Conservation (phyloP, 2,113 vertebrate species). For the Lasiurus cinereus region DNA sequence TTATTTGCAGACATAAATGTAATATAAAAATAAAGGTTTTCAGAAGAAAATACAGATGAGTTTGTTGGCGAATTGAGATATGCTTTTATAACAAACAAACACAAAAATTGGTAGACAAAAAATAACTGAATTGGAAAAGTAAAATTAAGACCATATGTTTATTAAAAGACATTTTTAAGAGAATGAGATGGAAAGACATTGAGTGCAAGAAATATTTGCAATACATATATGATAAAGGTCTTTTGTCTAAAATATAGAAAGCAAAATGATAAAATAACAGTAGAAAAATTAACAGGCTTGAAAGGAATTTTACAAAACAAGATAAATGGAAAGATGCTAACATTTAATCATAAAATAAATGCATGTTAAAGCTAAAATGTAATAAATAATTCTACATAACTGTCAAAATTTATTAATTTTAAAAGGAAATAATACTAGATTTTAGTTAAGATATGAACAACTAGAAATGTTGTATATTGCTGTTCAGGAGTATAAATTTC, state of each 20-base stretch:
- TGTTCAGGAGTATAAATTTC: not conserved
- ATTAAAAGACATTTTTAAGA: not conserved
- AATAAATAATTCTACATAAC: not conserved
- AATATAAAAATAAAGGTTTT: not conserved
- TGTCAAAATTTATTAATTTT: not conserved
- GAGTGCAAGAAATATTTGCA: not conserved
- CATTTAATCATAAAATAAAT: not conserved
- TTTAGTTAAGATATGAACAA: not conserved
- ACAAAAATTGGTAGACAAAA: not conserved
- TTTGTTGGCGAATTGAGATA: not conserved
- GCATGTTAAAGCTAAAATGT: not conserved
- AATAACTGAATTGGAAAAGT: conserved; percentile 3
- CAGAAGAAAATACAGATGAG: not conserved
- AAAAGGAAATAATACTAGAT: not conserved
- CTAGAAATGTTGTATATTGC: not conserved
- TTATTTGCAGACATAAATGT: not conserved
- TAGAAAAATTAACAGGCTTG: not conserved
- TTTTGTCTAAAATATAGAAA: not conserved
- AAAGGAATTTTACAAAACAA: not conserved
- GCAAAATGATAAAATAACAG: not conserved
- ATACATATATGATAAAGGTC: not conserved
- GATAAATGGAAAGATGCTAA: not conserved
- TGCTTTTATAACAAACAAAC: not conserved
- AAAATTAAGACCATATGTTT: not conserved
- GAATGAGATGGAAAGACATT: not conserved